Percentiles rank a stretch among this genome's conserved stretches.
These are phyloP conservation scores for Trididemnum nubilum DNA, from an alignment of 23 tunicate genomes.

Conservation along the genomic window DNA sequence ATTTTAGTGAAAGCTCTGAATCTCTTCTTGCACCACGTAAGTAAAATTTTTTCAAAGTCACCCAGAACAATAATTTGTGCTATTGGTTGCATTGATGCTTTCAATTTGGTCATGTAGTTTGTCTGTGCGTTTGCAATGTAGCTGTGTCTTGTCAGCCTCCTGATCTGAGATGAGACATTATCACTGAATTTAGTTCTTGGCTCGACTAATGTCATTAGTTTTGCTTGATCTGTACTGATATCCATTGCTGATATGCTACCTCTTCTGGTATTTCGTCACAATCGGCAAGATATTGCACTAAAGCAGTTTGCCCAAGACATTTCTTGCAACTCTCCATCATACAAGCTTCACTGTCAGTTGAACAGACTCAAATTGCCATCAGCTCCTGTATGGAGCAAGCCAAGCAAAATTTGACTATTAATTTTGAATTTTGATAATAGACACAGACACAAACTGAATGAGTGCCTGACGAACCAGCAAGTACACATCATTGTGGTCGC, in stretches of 20 bases:
- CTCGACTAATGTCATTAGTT: slow-evolving; percentile 3
- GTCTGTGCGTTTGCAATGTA: slow-evolving; percentile 15
- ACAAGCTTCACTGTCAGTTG: slow-evolving; percentile 19
- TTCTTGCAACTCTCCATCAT: slow-evolving; percentile 24
- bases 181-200: slow-evolving; percentile 12
- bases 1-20: slow-evolving; percentile 7
- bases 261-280: slow-evolving; percentile 23
- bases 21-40: slow-evolving; percentile 18
- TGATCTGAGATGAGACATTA: slow-evolving; percentile 1
- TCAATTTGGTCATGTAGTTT: slow-evolving; percentile 1
- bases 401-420: slow-evolving; percentile 11
- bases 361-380: slow-evolving; percentile 23
- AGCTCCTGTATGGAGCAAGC: not conserved
- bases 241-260: slow-evolving; percentile 28
- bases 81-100: slow-evolving; percentile 9
- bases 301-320: slow-evolving; percentile 10
- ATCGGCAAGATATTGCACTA: not conserved
- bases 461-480: slow-evolving; percentile 21
- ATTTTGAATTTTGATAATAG: slow-evolving; percentile 15
- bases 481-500: slow-evolving; percentile 29
- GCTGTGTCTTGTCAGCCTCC: slow-evolving; percentile 8
- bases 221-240: slow-evolving; percentile 20
- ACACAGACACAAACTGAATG: slow-evolving; percentile 27
- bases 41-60: slow-evolving; percentile 12
- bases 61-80: slow-evolving; percentile 14